Evolutionary conservation across 2,113 vertebrate species (phyloP).

Genomic region (Strigops habroptila): DNA sequence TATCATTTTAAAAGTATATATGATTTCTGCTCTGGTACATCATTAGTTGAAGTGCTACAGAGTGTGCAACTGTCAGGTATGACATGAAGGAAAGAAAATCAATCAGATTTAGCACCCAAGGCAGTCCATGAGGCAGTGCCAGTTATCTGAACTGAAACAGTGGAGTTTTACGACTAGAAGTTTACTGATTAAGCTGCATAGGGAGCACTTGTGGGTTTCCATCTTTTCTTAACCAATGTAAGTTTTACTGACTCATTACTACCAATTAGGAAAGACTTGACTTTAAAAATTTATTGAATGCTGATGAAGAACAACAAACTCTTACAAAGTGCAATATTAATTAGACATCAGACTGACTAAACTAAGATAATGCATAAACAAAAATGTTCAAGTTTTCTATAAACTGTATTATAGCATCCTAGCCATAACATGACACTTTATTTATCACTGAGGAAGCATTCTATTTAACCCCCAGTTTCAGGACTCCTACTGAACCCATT

Average conservation of each 20-base stretch:
- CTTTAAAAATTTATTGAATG: constrained; percentile 12
- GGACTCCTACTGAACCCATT: neutral
- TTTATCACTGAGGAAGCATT: neutral
- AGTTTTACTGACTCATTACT: constrained; percentile 29
- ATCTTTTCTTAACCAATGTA: constrained; percentile 6
- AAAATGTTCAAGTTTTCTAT: neutral
- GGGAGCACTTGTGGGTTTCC: neutral
- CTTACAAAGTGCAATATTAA: neutral
- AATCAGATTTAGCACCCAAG: neutral
- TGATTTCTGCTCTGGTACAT: neutral
- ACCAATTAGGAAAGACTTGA: constrained; percentile 27
- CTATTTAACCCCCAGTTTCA: neutral
- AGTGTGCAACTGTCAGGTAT: neutral
- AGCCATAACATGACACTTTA: neutral
- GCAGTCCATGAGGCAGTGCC: neutral
- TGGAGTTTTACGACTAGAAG: constrained; percentile 14
- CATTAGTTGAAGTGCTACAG: neutral
- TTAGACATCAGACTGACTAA: constrained; percentile 3
- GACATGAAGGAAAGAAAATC: constrained; percentile 22
- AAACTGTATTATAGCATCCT: neutral
- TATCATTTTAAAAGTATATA: neutral
- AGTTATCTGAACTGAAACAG: neutral
- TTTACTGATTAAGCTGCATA: neutral
- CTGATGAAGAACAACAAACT: constrained; percentile 1
- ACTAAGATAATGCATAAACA: neutral